Conservation (phyloP, 2,888 invertebrate species). For the Metalampra italica region DNA sequence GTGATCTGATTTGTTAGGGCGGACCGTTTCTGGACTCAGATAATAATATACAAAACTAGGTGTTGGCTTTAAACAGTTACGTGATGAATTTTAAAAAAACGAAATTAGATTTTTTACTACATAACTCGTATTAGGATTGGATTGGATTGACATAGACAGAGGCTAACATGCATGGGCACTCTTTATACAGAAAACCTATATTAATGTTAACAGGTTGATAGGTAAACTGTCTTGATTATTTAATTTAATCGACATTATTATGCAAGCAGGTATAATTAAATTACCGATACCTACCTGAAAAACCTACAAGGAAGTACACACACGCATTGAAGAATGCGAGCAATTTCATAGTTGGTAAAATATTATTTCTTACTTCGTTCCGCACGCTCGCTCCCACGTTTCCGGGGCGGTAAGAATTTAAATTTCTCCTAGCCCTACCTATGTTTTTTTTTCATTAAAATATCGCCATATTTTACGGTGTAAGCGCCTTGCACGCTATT, state of each 20-base stretch:
- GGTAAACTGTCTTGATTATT: no score
- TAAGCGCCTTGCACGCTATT: conserved; percentile 61
- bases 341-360: conserved; percentile 52
- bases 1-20: conserved; percentile 28
- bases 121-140: no score
- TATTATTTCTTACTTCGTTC: conserved; percentile 51
- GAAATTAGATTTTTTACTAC: background rate
- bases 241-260: no score
- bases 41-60: no score
- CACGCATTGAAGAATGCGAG: conserved; percentile 31
- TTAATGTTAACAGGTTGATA: no score
- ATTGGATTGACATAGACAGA: no score
- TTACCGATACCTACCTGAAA: background rate
- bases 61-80: background rate
- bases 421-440: conserved; percentile 40
- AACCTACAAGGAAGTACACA: conserved; percentile 3
- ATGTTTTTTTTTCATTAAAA: conserved; percentile 45
- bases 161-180: no score
- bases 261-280: no score
- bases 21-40: conserved; percentile 2
- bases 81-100: background rate
- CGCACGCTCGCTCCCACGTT: conserved; percentile 52
- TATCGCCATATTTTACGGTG: conserved; percentile 69
- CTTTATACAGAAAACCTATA: no score
- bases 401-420: conserved; percentile 60